Evolutionary conservation across 1,140 invertebrate species (phyloP), one percentile per base, ranked within the genome.

Genomic region (Calephelis nemesis): DNA sequence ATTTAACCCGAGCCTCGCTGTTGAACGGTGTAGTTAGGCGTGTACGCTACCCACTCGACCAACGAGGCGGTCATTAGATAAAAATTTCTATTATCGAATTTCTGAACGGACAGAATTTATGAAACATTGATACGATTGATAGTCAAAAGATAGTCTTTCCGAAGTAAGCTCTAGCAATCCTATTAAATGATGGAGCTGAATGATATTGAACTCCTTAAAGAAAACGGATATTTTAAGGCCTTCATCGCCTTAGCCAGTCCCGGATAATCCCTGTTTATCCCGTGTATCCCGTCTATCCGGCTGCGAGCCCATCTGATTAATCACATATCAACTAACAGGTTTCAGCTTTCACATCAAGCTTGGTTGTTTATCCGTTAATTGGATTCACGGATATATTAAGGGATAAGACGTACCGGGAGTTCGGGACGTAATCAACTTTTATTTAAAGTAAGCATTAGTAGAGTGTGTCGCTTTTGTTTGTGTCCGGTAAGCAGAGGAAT

Each of bases 281-380:
- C 10, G 42, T 47, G 40, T 42, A 63, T 42, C 40, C 62, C 47
- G 62, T 40, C 40, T 63, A 63, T 63, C 47, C 62, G 62, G 19
- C 62, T 63, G n/a, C n/a, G 62, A 54, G 50, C 15, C 62, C 62
- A 47, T 19, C 19, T 47, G 30, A 47, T 47, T 63, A 47, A 47
- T 63, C 47, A 63, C 62, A 63, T 63, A 63, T 63, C 62, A 63
- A 47, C 62, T 63, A 47, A 54, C 42, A 39, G 47, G 62, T n/a
- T 63, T 63, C 62, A 63, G 62, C 40, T 63, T 63, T 63, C 62
- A 47, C 62, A 63, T 45, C 45, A 47, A 63, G 62, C 62, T 63
- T 19, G 62, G 7, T 54, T 54, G 50, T 54, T 54, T 19, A 54
- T 54, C 50, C 19, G 15, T 54, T 54, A 54, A 54, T 54, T 54